A percentile compares a stretch with the other conserved stretches of the same genome.
These are phyloP conservation scores for Machaerirhynchus nigripectus DNA, from an alignment of 2,113 vertebrate species.

Conservation along the genomic window DNA sequence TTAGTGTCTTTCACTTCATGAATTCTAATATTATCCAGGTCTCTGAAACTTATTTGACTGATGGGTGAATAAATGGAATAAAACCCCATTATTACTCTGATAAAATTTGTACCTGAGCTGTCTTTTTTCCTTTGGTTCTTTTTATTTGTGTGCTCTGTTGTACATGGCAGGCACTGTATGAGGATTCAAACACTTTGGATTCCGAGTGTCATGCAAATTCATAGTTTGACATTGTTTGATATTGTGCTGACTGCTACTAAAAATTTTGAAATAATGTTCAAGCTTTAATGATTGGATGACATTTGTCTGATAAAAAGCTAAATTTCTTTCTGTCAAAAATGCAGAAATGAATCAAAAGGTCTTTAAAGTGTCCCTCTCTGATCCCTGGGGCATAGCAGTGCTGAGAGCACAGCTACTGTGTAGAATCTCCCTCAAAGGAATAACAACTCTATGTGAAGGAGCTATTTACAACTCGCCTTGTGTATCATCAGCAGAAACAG, in stretches of 20 bases:
- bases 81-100: neutral
- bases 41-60: neutral
- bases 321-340: slow-evolving; percentile 44
- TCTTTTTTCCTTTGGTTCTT: neutral
- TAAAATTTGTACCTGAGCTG: neutral
- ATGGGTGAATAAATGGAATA: neutral
- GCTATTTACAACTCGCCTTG: slow-evolving; percentile 73
- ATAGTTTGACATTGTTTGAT: slow-evolving; percentile 10
- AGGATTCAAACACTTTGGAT: neutral
- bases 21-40: slow-evolving; percentile 7
- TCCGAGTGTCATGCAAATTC: neutral
- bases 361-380: slow-evolving; percentile 61
- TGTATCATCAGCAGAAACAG: slow-evolving; percentile 73
- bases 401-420: slow-evolving; percentile 45
- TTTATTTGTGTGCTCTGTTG: neutral
- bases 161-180: neutral
- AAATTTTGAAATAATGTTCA: slow-evolving; percentile 30
- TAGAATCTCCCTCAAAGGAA: slow-evolving; percentile 67
- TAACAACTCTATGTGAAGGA: slow-evolving; percentile 43
- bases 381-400: slow-evolving; percentile 44
- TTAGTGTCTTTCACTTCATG: slow-evolving; percentile 35
- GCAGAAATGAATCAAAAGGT: slow-evolving; percentile 53
- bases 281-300: slow-evolving; percentile 55
- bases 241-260: slow-evolving; percentile 34
- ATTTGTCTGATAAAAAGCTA: slow-evolving; percentile 57